A percentile compares a stretch with the other conserved stretches of the same genome.
Conservation (phyloP, 2,797 vertebrate genomes). For the Myioborus melanocephalus region DNA sequence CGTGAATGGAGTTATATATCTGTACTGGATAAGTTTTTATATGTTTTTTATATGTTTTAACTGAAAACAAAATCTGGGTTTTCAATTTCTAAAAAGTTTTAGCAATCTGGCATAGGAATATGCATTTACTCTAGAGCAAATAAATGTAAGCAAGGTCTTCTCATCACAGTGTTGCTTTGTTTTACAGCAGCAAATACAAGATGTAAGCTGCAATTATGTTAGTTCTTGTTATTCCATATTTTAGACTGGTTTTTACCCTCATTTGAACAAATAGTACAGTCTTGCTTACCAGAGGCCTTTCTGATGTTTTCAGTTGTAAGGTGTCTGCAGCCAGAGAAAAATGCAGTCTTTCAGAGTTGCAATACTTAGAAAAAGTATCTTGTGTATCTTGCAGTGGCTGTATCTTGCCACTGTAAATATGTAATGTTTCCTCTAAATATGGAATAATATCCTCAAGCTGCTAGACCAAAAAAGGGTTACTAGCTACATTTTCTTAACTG, state of each 20-base stretch:
- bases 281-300: neutral
- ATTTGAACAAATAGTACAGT: neutral
- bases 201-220: neutral
- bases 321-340: neutral
- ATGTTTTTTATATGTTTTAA: neutral
- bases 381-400: too few relatives aligned
- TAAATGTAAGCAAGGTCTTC: neutral
- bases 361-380: neutral
- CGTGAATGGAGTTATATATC: neutral
- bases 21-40: neutral
- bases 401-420: neutral
- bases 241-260: neutral
- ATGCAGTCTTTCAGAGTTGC: neutral
- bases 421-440: neutral
- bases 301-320: neutral
- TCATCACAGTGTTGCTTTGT: neutral
- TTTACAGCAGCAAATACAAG: neutral
- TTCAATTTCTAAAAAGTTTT: neutral
- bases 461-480: constrained; percentile 54
- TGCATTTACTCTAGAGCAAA: neutral
- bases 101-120: neutral
- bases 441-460: constrained; percentile 57
- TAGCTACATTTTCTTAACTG: constrained; percentile 45
- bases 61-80: neutral
- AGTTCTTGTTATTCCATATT: neutral